Evolutionary conservation across 2,113 vertebrate genomes (phyloP), one percentile per base, ranked within the genome.

Genomic region (Oreotrochilus melanogaster): DNA sequence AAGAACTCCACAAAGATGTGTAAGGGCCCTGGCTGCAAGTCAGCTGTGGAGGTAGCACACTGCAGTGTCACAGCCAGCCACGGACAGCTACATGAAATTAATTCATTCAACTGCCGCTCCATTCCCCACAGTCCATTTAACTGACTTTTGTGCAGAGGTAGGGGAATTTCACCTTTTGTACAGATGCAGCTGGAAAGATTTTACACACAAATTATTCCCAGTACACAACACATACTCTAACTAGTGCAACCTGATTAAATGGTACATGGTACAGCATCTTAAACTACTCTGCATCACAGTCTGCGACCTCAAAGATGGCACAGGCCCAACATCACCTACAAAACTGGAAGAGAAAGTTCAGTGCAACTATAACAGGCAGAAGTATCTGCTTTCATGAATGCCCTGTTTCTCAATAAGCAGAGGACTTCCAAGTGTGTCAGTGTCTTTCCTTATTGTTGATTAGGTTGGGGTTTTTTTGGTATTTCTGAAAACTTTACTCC

Each of bases 131-230:
- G 95, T 33, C 85, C 96, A 78, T 93, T 96, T 96, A 96, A 82
- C 88, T 92, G 92, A 95, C 71, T 96, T 94, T 89, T 51, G 37
- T 45, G 50, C 1, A 0, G 94, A 80, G 88, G n/a, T 86, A 86
- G 57, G 95, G 95, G 94, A 97, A 96, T 97, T 96, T 96, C 95
- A 97, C 94, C 85, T 96, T 86, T 92, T 91, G 88, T 86, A 83
- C 24, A 82, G 87, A 96, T 90, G 78, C 94, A 97, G 84, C 89
- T 95, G 94, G 87, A 95, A 96, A 92, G 78, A 71, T 35, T 88
- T 94, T 80, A 94, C 85, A 96, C 87, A 45, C 94, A 96, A 94
- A 94, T 96, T 95, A 96, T 90, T 95, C 95, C 95, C 94, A 93
- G 72, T 74, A 92, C 69, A 53, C 92, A 95, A 96, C 93, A 94